These are phyloP conservation scores for Zeugodacus cucurbitae DNA, from an alignment of 1,140 invertebrate genomes.

Conservation along the genomic window DNA sequence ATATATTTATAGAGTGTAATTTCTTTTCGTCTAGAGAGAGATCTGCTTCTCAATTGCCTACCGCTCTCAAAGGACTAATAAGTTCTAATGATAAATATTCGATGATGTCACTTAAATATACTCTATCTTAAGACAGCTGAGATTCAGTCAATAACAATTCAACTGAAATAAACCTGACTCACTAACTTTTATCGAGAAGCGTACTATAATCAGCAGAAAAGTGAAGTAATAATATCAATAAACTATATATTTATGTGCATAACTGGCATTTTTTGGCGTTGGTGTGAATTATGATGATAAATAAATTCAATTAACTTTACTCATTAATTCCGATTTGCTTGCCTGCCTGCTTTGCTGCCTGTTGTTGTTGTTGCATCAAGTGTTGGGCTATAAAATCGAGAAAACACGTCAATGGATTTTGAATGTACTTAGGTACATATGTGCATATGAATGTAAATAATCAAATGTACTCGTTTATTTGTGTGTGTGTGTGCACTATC, in stretches of 20 bases:
- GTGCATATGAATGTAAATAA: background rate
- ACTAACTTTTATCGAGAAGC: background rate
- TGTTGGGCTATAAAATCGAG: background rate
- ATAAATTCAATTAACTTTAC: conserved; percentile 44
- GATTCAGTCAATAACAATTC: no score
- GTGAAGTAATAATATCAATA: conserved; percentile 15
- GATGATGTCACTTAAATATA: no score
- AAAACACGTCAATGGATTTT: background rate
- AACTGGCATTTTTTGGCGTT: background rate
- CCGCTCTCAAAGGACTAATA: no score
- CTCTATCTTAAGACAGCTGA: no score
- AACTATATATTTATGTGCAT: no score
- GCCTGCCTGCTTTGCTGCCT: background rate
- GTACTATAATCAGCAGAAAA: background rate
- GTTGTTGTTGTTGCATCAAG: background rate
- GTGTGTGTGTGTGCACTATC: background rate
- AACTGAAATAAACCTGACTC: background rate
- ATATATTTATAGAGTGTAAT: no score
- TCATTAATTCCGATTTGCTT: conserved; percentile 34
- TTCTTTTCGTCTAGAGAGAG: no score
- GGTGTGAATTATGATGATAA: conserved; percentile 41
- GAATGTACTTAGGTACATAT: background rate
- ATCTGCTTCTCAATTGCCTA: no score
- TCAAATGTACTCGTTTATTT: background rate
- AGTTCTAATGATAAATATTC: no score